Conservation (phyloP, 2,113 vertebrate genomes). For the Raphicerus campestris region DNA sequence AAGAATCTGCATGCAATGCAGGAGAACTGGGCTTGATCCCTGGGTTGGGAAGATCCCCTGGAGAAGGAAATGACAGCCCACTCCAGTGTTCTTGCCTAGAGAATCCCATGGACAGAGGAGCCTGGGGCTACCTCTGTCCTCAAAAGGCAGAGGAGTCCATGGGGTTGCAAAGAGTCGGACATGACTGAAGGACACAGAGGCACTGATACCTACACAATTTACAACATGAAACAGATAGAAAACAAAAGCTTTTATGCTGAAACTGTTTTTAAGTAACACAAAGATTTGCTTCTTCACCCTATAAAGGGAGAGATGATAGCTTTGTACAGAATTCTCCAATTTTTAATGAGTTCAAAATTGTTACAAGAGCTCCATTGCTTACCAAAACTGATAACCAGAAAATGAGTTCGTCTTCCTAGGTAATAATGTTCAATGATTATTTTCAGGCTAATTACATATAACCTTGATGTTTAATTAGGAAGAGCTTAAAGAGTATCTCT, state of each 20-base stretch:
- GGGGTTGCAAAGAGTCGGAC: accelerated
- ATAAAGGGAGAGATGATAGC: not conserved
- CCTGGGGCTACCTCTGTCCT: not conserved
- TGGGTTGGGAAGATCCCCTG: not conserved
- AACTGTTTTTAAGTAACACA: not conserved
- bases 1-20: not conserved
- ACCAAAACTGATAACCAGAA: not conserved
- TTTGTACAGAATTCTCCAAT: not conserved
- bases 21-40: not conserved
- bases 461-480: not conserved
- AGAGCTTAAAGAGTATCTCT: not conserved
- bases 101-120: not conserved
- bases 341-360: not conserved
- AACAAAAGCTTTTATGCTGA: not conserved
- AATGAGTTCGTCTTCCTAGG: not conserved
- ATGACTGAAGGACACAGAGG: not conserved
- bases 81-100: not conserved
- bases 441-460: not conserved
- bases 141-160: not conserved
- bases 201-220: not conserved
- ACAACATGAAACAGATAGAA: not conserved
- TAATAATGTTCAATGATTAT: not conserved
- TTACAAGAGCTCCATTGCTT: not conserved
- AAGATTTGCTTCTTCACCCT: not conserved
- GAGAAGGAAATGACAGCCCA: not conserved